Evolutionary conservation across 2,888 invertebrate species (phyloP).

Genomic region (Rhamphomyia laevipes): DNA sequence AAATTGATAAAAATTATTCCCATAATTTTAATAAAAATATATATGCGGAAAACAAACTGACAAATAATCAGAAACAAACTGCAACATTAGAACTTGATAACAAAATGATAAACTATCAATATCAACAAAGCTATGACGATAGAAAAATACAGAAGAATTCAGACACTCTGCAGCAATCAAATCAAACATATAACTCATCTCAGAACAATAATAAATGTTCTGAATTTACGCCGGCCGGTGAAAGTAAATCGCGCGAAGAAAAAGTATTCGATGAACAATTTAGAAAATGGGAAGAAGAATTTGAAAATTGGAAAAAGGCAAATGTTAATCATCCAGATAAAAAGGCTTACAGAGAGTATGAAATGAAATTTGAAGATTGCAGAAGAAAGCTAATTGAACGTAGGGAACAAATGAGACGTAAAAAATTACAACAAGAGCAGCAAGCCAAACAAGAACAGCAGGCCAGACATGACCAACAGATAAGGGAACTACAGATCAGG

Average conservation of each 20-base stretch:
- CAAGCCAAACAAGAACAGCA: background rate
- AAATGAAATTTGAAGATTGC: constrained; percentile 79
- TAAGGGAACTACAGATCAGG: background rate
- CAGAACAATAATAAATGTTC: no score
- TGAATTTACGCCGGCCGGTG: no score
- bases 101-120: constrained; percentile 4
- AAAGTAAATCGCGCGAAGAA: constrained; percentile 44
- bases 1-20: no score
- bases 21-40: no score
- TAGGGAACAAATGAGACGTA: constrained; percentile 68
- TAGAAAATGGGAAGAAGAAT: constrained; percentile 83
- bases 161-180: no score
- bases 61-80: background rate
- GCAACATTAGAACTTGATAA: background rate
- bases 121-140: background rate
- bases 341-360: constrained; percentile 72
- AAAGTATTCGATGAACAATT: constrained; percentile 81
- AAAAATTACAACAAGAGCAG: constrained; percentile 22
- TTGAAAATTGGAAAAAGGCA: constrained; percentile 81
- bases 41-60: no score
- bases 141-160: no score
- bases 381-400: constrained; percentile 65
- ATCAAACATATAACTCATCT: no score
- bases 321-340: constrained; percentile 88
- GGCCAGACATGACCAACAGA: background rate